These are phyloP conservation scores for Dascyllus trimaculatus DNA, from an alignment of 2,113 vertebrate species.

Conservation along the genomic window DNA sequence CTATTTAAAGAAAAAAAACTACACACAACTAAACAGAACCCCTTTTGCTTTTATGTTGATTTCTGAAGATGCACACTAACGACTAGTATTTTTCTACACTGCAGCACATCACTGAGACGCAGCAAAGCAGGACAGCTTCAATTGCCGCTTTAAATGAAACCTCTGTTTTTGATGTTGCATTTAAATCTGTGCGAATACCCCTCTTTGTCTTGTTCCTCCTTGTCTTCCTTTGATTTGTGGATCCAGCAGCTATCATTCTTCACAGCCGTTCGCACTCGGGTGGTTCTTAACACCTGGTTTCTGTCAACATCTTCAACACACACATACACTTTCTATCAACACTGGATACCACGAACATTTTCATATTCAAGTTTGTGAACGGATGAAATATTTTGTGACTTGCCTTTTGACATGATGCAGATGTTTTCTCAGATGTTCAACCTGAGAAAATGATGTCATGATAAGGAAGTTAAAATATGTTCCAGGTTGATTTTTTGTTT, in stretches of 20 bases:
- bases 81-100: neutral
- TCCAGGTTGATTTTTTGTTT: neutral
- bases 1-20: neutral
- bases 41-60: neutral
- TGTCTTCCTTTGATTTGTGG: neutral
- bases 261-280: slow-evolving; percentile 46
- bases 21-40: neutral
- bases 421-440: slow-evolving; percentile 29
- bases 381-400: neutral
- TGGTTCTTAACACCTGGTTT: slow-evolving; percentile 53
- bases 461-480: neutral
- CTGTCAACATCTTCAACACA: slow-evolving; percentile 66
- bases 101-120: neutral
- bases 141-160: neutral
- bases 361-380: neutral
- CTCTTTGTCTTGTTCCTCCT: slow-evolving; percentile 1
- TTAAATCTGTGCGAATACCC: slow-evolving; percentile 36
- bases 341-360: neutral
- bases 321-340: slow-evolving; percentile 14
- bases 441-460: slow-evolving; percentile 23
- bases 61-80: neutral
- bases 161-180: neutral
- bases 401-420: slow-evolving; percentile 66
- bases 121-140: neutral
- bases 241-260: slow-evolving; percentile 78